Percentiles rank a stretch among this genome's conserved stretches.
Conservation (phyloP, 2,888 invertebrate species). For the Drosophila rubida region DNA sequence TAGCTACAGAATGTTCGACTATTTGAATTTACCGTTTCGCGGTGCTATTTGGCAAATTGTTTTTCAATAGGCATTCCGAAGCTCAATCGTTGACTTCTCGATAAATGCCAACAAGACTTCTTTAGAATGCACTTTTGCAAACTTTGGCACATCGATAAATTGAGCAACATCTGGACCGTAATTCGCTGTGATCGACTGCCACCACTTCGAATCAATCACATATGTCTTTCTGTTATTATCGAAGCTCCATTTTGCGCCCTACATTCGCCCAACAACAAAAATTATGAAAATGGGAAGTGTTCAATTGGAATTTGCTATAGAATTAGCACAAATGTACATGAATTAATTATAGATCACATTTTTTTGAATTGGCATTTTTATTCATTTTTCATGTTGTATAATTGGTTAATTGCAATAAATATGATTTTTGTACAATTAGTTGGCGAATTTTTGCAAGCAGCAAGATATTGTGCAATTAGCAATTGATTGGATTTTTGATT, state of each 20-base stretch:
- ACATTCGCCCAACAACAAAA: too few species aligned
- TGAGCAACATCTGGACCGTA: not conserved
- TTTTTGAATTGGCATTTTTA: constrained; percentile 57
- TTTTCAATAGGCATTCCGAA: too few species aligned
- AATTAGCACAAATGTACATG: too few species aligned
- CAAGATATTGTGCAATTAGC: constrained; percentile 61
- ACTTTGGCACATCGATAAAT: not conserved
- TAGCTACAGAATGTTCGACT: too few species aligned
- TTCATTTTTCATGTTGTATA: constrained; percentile 53
- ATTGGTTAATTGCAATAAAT: constrained; percentile 65
- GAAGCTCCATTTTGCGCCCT: not conserved
- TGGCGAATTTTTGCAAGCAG: constrained; percentile 65
- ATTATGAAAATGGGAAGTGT: too few species aligned
- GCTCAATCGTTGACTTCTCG: not conserved
- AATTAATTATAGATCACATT: too few species aligned
- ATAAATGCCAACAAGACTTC: not conserved
- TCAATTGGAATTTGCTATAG: not conserved
- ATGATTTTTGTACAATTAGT: constrained; percentile 71
- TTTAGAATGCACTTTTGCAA: not conserved
- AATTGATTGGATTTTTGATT: constrained; percentile 46
- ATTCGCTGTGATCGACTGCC: not conserved
- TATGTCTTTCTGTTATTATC: too few species aligned
- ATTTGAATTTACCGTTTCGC: too few species aligned
- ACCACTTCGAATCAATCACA: not conserved
- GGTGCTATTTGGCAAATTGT: too few species aligned